A percentile compares a stretch with the other conserved stretches of the same genome.
phyloP scores from a whole-genome alignment of 2,113 vertebrate genomes.

The Alligator sinensis region DNA sequence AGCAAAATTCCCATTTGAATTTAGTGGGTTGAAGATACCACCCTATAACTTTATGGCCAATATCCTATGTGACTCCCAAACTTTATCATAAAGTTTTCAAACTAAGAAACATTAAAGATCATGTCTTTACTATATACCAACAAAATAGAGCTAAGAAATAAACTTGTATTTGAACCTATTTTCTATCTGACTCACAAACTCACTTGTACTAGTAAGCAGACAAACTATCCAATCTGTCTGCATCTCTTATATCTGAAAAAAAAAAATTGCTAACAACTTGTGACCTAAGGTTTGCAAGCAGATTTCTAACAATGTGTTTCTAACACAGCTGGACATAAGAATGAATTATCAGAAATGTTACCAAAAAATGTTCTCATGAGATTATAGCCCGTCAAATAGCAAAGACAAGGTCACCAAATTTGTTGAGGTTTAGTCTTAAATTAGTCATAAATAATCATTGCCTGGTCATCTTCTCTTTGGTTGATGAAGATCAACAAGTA shows the following conservation, averaged over 20 bases:
- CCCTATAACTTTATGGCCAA: conserved; percentile 32
- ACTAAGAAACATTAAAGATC: conserved; percentile 40
- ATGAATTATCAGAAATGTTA: not conserved
- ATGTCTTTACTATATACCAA: not conserved
- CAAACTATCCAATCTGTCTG: not conserved
- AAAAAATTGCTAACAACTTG: not conserved
- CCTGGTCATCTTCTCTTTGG: not conserved
- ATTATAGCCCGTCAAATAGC: not conserved
- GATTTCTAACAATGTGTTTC: not conserved
- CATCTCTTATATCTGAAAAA: not conserved
- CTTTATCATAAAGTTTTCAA: conserved; percentile 56
- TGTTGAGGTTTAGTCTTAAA: not conserved
- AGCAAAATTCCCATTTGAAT: conserved; percentile 51
- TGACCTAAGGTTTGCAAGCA: not conserved
- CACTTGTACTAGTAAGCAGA: not conserved
- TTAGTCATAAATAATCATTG: not conserved
- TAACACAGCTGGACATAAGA: not conserved
- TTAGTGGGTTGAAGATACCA: conserved; percentile 44
- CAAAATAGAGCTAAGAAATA: conserved; percentile 5
- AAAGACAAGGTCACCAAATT: not conserved
- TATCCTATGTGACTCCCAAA: conserved; percentile 58
- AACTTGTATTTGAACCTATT: not conserved
- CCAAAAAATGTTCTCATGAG: not conserved
- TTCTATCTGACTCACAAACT: not conserved
- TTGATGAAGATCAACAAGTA: not conserved